Percentiles rank a stretch among this genome's conserved stretches.
Evolutionary conservation across 64 coral and sea anemone species (phyloP).

Genomic region (Montipora capricornis): DNA sequence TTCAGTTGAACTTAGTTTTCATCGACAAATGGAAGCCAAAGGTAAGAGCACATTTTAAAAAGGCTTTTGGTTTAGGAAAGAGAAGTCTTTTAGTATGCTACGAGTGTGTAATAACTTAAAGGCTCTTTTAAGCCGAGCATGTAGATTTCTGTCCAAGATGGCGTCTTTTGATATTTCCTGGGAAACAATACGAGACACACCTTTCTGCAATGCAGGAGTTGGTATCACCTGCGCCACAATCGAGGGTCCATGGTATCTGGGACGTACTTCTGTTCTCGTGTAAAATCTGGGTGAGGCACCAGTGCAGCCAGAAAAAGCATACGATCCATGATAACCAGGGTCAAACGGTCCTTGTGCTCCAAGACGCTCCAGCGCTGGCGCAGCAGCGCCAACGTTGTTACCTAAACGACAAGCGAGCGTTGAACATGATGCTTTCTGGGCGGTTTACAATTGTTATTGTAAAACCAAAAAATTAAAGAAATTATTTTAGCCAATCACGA

Average conservation of each 20-base stretch:
- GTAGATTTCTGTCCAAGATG: too few species aligned
- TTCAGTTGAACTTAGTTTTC: too few species aligned
- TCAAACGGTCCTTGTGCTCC: constrained; percentile 83
- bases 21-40: too few species aligned
- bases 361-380: constrained; percentile 77
- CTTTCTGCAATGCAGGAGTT: constrained; percentile 93
- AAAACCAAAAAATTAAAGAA: too few species aligned
- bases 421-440: not conserved
- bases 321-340: constrained; percentile 79
- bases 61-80: too few species aligned
- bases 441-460: too few species aligned
- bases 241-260: constrained; percentile 85
- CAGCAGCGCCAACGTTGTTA: constrained; percentile 59
- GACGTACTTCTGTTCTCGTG: constrained; percentile 81
- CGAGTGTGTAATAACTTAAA: too few species aligned
- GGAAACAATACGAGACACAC: constrained; percentile 7
- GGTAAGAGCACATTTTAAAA: too few species aligned
- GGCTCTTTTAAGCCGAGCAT: too few species aligned
- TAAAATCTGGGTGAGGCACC: constrained; percentile 74
- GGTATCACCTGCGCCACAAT: constrained; percentile 90
- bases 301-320: constrained; percentile 92
- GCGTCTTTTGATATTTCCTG: too few species aligned
- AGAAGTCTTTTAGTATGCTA: too few species aligned
- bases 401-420: constrained; percentile 30
- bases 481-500: too few species aligned